These are phyloP conservation scores for Oreohelix idahoensis DNA, from an alignment of 1,140 invertebrate genomes.

Conservation along the genomic window DNA sequence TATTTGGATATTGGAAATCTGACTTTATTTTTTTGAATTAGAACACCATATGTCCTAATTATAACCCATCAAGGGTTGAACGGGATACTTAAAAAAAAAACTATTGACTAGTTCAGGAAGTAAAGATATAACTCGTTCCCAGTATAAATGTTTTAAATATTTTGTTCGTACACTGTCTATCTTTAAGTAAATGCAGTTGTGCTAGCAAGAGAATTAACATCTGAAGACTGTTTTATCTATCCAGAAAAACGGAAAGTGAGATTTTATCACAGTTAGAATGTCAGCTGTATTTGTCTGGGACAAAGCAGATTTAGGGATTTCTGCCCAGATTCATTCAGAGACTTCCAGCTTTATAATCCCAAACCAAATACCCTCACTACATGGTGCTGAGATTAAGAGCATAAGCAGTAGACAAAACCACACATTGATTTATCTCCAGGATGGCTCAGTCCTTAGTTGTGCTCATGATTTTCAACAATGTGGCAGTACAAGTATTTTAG, in stretches of 20 bases:
- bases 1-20: too few species aligned
- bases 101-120: too few species aligned
- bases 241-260: neutral
- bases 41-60: too few species aligned
- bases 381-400: constrained; percentile 71
- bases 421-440: constrained; percentile 78
- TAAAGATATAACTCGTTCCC: too few species aligned
- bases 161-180: too few species aligned
- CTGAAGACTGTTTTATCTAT: too few species aligned
- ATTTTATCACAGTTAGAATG: constrained; percentile 35
- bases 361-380: constrained; percentile 55
- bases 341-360: constrained; percentile 82
- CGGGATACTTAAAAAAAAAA: too few species aligned
- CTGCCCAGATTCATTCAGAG: constrained; percentile 86
- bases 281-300: constrained; percentile 78
- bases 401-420: constrained; percentile 89
- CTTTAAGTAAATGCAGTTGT: too few species aligned
- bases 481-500: constrained; percentile 78
- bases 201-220: too few species aligned
- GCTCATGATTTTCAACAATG: constrained; percentile 89
- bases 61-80: too few species aligned
- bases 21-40: too few species aligned
- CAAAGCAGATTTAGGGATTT: constrained; percentile 83
- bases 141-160: too few species aligned
- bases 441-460: constrained; percentile 89